These are phyloP conservation scores for Gopherus flavomarginatus DNA, from an alignment of 2,113 vertebrate species.

Conservation along the genomic window DNA sequence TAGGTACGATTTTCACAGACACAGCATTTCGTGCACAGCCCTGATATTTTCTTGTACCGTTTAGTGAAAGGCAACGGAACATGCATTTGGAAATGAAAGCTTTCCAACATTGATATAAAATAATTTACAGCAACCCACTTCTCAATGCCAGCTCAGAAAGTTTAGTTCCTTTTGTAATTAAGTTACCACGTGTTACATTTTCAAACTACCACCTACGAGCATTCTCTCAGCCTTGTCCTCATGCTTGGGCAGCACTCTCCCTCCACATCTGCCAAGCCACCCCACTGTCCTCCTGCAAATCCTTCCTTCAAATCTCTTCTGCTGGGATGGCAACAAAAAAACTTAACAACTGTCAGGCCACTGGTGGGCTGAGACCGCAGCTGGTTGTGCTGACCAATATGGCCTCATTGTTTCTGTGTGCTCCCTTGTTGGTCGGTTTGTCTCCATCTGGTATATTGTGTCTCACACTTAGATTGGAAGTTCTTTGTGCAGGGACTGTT, in stretches of 20 bases:
- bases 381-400: too few relatives aligned
- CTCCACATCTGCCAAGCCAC: background rate
- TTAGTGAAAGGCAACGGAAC: too few relatives aligned
- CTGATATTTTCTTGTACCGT: too few relatives aligned
- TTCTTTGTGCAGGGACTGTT: too few relatives aligned
- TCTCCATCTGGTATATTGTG: too few relatives aligned
- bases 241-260: background rate
- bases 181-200: background rate
- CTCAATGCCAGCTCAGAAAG: background rate
- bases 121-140: background rate
- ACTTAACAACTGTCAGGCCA: background rate
- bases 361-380: background rate
- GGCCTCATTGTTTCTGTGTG: too few relatives aligned
- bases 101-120: background rate
- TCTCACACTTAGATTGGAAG: too few relatives aligned
- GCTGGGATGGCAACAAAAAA: background rate
- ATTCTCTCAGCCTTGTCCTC: background rate
- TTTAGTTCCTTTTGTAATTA: too few relatives aligned
- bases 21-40: too few relatives aligned
- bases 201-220: background rate
- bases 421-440: too few relatives aligned
- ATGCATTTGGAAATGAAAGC: too few relatives aligned
- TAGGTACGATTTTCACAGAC: too few relatives aligned
- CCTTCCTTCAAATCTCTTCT: background rate
- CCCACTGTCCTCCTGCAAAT: background rate